phyloP scores from a whole-genome alignment of 1,140 invertebrate genomes.

The Rhynchophorus ferrugineus region DNA sequence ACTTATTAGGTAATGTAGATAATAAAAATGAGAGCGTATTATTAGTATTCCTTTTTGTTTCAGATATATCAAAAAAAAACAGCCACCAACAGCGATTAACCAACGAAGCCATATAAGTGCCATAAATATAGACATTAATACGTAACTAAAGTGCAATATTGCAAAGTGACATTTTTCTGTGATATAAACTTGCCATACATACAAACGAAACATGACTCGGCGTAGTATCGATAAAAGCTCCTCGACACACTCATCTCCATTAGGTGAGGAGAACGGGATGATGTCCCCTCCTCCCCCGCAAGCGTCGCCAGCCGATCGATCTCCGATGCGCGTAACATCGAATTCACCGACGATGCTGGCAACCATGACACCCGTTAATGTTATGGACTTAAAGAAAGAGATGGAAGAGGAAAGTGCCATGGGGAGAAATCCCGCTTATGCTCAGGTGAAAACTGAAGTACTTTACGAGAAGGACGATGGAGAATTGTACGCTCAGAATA shows the following conservation, averaged over 20 bases:
- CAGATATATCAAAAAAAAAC: constrained; percentile 20
- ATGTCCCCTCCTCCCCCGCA: constrained; percentile 40
- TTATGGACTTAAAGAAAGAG: constrained; percentile 54
- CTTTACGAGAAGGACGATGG: constrained; percentile 47
- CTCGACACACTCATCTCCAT: constrained; percentile 29
- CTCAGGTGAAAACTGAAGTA: constrained; percentile 47
- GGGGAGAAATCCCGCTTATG: constrained; percentile 50
- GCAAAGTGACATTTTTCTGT: constrained; percentile 33
- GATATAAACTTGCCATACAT: constrained; percentile 33
- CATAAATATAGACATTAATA: constrained; percentile 33
- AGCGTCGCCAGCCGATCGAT: constrained; percentile 35
- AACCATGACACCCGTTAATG: constrained; percentile 67
- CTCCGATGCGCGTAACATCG: constrained; percentile 39
- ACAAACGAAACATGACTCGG: constrained; percentile 33
- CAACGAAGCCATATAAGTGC: constrained; percentile 36
- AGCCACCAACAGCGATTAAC: constrained; percentile 5
- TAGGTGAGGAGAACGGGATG: constrained; percentile 33
- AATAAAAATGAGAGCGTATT: too few relatives aligned
- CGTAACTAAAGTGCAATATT: constrained; percentile 37
- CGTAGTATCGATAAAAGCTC: constrained; percentile 32
- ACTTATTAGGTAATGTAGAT: too few relatives aligned
- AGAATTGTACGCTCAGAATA: constrained; percentile 49
- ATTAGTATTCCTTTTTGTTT: constrained; percentile 14
- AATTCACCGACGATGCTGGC: constrained; percentile 62
- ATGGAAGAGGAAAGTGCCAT: constrained; percentile 45